Conservation (phyloP, 1,140 invertebrate genomes). For the Diuraphis noxia region DNA sequence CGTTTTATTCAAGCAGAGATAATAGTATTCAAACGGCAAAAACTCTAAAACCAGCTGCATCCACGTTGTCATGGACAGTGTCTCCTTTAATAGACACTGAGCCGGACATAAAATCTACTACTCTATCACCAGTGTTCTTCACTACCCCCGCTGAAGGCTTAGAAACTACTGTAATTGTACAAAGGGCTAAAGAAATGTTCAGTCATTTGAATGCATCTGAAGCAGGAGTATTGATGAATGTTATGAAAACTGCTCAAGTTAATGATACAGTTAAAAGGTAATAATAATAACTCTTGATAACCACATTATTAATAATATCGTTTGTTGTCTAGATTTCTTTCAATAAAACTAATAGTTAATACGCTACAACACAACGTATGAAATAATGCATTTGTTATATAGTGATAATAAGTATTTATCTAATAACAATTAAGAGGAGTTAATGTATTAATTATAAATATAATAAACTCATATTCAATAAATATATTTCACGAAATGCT, state of each 20-base stretch:
- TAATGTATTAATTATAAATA: background rate
- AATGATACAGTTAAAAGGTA: constrained; percentile 65
- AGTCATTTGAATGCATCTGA: constrained; percentile 75
- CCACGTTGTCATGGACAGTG: constrained; percentile 1
- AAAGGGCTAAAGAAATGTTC: constrained; percentile 70
- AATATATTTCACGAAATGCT: background rate
- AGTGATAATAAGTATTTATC: background rate
- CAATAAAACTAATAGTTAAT: background rate
- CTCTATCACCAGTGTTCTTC: constrained; percentile 36
- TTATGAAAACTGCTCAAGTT: constrained; percentile 78
- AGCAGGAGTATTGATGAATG: constrained; percentile 72
- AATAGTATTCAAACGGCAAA: constrained; percentile 56
- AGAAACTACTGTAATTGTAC: constrained; percentile 63
- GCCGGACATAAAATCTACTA: background rate
- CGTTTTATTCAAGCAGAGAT: constrained; percentile 58
- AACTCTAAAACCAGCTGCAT: background rate
- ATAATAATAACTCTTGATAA: background rate
- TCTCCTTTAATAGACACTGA: background rate
- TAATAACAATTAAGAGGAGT: background rate
- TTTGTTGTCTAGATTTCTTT: background rate
- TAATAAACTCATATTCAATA: background rate
- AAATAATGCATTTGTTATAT: background rate
- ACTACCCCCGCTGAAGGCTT: background rate
- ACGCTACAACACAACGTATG: no score
- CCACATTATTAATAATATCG: background rate